Conservation (phyloP, 2,797 vertebrate genomes). For the Antennarius maculatus region DNA sequence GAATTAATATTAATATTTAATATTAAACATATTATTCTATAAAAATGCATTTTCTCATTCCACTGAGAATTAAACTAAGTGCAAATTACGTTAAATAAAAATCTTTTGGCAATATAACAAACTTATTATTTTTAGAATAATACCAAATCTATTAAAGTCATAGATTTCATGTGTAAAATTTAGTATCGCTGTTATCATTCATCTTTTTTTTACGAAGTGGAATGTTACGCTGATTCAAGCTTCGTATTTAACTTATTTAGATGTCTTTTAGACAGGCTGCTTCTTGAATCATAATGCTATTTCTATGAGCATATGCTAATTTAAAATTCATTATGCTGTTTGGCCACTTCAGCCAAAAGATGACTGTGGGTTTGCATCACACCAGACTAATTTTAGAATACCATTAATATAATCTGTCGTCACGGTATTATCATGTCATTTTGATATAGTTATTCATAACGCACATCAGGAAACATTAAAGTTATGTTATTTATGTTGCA, state of each 20-base stretch:
- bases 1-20: too few relatives aligned
- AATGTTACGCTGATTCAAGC: constrained; percentile 14
- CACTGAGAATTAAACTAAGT: background rate
- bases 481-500: background rate
- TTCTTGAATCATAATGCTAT: constrained; percentile 39
- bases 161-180: background rate
- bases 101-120: background rate
- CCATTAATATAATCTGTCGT: background rate
- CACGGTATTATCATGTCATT: background rate
- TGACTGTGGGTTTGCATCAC: background rate
- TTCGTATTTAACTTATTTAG: constrained; percentile 39
- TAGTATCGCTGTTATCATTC: background rate
- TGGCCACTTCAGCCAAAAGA: background rate
- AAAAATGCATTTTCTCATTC: background rate
- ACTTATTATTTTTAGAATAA: background rate
- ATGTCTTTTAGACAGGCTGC: constrained; percentile 15
- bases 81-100: background rate
- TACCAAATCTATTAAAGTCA: background rate
- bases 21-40: too few relatives aligned
- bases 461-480: background rate
- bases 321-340: constrained; percentile 41
- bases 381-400: background rate
- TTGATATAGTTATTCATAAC: background rate
- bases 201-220: background rate
- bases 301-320: constrained; percentile 35